A percentile compares a stretch with the other conserved stretches of the same genome.
Evolutionary conservation across 2,888 invertebrate species (phyloP).

Genomic region (Nephrocerus scutellatus): DNA sequence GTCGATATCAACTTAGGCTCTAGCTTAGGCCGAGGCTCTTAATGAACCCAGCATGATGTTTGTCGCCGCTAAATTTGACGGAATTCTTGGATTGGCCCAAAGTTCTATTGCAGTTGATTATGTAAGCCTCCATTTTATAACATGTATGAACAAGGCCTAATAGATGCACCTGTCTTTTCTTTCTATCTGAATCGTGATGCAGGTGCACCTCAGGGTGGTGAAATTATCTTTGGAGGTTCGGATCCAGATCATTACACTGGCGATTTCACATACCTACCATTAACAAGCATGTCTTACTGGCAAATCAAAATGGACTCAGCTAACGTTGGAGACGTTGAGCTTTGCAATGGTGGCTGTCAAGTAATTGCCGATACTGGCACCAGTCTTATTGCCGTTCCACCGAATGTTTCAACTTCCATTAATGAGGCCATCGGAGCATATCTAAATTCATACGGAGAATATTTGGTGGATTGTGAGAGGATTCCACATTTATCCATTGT

Average conservation of each 20-base stretch:
- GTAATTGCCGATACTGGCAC: conserved; percentile 96
- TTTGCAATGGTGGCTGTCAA: conserved; percentile 71
- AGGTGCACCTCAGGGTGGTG: conserved; percentile 63
- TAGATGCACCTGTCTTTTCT: conserved; percentile 72
- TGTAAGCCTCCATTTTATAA: conserved; percentile 87
- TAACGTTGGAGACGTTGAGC: conserved; percentile 49
- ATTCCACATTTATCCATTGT: conserved; percentile 72
- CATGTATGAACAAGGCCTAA: conserved; percentile 71
- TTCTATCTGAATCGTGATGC: conserved; percentile 82
- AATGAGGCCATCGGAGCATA: conserved; percentile 74
- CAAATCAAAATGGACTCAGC: conserved; percentile 81
- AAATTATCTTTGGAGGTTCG: conserved; percentile 84
- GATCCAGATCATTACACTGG: conserved; percentile 78
- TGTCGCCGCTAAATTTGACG: conserved; percentile 95
- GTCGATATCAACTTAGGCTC: no score
- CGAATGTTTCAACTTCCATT: conserved; percentile 62
- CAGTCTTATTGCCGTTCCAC: conserved; percentile 86
- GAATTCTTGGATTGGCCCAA: conserved; percentile 92
- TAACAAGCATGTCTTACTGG: conserved; percentile 86
- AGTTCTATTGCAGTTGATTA: conserved; percentile 77
- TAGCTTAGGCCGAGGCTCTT: conserved; percentile 92
- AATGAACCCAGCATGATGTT: conserved; percentile 89
- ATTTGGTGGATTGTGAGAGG: conserved; percentile 67
- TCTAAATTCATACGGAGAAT: conserved; percentile 62
- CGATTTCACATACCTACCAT: conserved; percentile 59